Evolutionary conservation across 2,888 invertebrate genomes (phyloP), one percentile per base, ranked within the genome.

Genomic region (Napeogenes inachia): DNA sequence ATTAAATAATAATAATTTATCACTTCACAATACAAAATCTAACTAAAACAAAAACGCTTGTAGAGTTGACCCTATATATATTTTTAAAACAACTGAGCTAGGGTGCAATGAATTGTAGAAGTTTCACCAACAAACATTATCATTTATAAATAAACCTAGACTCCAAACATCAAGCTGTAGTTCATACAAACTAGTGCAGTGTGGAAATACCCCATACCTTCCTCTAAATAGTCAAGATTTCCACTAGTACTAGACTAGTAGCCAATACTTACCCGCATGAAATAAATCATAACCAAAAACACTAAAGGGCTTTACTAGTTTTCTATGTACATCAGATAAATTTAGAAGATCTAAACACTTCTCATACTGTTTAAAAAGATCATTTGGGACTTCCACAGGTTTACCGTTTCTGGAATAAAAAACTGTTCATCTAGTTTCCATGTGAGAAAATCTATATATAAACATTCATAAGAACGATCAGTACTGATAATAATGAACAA

Each of bases 261-360:
- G 42, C 8, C 10, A 54, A 53, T 54, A 70, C 73, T 87, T 84
- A 77, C 96, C 97, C 53, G 93, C 93, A 82, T 93, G 92, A 75
- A 94, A 93, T 45, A 94, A 76, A 77, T 97, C 94, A 81, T 94
- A 94, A 32, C 96, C 96, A 85, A 91, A 92, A 2, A 93, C 93
- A 68, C 92, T 92, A 75, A 96, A 97, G 0, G 95, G 93, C 65
- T 91, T 84, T 54, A 93, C 86, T 32, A 91, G 74, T 65, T 87
- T 87, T 38, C 82, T 83, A 55, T 93, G 89, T 6, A 84, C 70
- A 13, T 89, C 80, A 0, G 89, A 68, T 2, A 95, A 62, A n/a
- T 93, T 81, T 13, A 95, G 75, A 63, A 94, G 87, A 46, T 93
- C 87, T 57, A 94, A 67, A 53, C 94, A 93, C 73, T 91, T 90